A percentile compares a stretch with the other conserved stretches of the same genome.
Evolutionary conservation across 2,797 vertebrate species (phyloP).

Genomic region (Sus cebifrons): DNA sequence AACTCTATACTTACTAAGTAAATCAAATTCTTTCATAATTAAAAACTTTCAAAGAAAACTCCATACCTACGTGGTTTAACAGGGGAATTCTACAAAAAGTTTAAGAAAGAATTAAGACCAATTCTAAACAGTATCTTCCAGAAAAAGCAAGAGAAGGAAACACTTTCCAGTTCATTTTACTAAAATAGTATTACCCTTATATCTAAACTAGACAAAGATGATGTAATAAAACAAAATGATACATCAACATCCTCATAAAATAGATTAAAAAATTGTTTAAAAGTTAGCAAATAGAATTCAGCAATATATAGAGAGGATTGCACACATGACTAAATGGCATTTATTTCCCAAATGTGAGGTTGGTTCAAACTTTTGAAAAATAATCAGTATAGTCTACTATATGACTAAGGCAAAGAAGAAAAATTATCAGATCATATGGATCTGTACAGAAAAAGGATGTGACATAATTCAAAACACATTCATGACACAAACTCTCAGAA

Average conservation of each 20-base stretch:
- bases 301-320: not conserved
- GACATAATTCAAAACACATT: not conserved
- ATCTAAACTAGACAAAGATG: not conserved
- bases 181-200: not conserved
- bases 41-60: not conserved
- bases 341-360: not conserved
- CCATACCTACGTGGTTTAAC: not conserved
- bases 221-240: not conserved
- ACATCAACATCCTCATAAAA: not conserved
- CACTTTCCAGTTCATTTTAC: not conserved
- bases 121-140: not conserved
- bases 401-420: not conserved
- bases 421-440: not conserved
- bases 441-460: not conserved
- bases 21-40: not conserved
- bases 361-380: not conserved
- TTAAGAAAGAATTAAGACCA: not conserved
- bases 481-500: not conserved
- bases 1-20: not conserved
- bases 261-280: not conserved
- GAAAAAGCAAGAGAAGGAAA: not conserved
- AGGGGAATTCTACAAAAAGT: not conserved
- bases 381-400: not conserved
- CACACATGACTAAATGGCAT: not conserved
- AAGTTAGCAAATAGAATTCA: not conserved